Percentiles rank a stretch among this genome's conserved stretches.
phyloP scores from a whole-genome alignment of 1,140 invertebrate genomes.

The Branchinecta lindahli region DNA sequence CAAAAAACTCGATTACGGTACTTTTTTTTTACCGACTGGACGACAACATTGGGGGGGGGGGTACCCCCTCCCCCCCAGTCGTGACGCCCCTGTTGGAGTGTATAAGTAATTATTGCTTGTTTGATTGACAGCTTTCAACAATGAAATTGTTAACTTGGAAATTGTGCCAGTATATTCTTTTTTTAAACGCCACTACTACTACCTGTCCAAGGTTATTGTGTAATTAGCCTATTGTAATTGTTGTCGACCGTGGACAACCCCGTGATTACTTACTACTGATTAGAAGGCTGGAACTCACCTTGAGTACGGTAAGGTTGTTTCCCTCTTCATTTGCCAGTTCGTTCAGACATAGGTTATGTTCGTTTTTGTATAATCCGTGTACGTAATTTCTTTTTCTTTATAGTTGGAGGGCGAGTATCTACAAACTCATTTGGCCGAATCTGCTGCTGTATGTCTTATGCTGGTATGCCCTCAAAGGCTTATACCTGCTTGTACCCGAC shows the following conservation, averaged over 20 bases:
- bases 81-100: too few species aligned
- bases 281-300: background rate
- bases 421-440: slow-evolving; percentile 37
- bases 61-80: too few species aligned
- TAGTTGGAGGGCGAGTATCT: slow-evolving; percentile 38
- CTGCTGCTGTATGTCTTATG: slow-evolving; percentile 30
- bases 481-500: slow-evolving; percentile 32
- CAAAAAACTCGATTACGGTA: too few species aligned
- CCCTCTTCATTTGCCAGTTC: background rate
- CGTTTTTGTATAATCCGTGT: background rate
- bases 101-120: too few species aligned
- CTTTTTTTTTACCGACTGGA: too few species aligned
- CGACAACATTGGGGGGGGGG: too few species aligned
- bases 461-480: slow-evolving; percentile 30
- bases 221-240: too few species aligned
- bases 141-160: too few species aligned
- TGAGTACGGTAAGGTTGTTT: background rate
- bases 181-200: too few species aligned
- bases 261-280: background rate
- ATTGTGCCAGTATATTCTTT: too few species aligned
- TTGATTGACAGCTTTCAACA: too few species aligned
- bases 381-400: slow-evolving; percentile 19
- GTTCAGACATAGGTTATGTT: background rate
- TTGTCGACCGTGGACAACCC: background rate
- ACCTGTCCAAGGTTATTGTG: too few species aligned